Evolutionary conservation across 23 tunicate genomes (phyloP), one percentile per base, ranked within the genome.

Genomic region (Trididemnum miniatum): DNA sequence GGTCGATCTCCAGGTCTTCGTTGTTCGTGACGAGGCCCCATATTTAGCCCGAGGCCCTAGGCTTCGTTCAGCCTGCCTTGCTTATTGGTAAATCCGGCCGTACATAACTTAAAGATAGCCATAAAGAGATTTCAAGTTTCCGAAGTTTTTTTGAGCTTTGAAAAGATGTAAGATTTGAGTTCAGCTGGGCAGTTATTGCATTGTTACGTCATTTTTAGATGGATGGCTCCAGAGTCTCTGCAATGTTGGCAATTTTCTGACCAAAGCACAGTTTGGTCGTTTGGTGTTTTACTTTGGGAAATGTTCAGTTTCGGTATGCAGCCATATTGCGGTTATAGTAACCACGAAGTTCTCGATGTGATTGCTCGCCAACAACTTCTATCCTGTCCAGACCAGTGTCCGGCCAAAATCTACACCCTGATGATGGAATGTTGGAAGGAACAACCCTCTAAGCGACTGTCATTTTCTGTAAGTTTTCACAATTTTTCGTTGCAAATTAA

Each of bases 261-360:
- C 65, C 88, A 93, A 36, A 59, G 80, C 28, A 84, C 89, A n/a
- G 93, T 93, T 37, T 93, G 98, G 98, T 93, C 98, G 52, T 93
- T 88, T 51, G 98, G 93, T 0, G 98, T 93, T 54, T 65, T 93
- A 40, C 67, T 93, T 2, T 93, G 98, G 98, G 98, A 93, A 60
- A 93, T 93, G 89, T 93, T 85, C 63, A 79, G 86, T 35, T 93
- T 73, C 65, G 98, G 98, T 24, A 52, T 84, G 87, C 98, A 93
- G 78, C 98, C 98, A 37, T 93, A 93, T 51, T 93, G 98, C 72
- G 98, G 98, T 0, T 93, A 93, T 83, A 88, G 86, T 76, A 93
- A 93, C 89, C 98, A 93, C 34, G 98, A 93, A 76, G 97, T 93
- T 31, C 62, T 93, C 34, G 93, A 88, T 23, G 83, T 93, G 89